phyloP scores from a whole-genome alignment of 2,888 invertebrate species.

The Pocota personata region DNA sequence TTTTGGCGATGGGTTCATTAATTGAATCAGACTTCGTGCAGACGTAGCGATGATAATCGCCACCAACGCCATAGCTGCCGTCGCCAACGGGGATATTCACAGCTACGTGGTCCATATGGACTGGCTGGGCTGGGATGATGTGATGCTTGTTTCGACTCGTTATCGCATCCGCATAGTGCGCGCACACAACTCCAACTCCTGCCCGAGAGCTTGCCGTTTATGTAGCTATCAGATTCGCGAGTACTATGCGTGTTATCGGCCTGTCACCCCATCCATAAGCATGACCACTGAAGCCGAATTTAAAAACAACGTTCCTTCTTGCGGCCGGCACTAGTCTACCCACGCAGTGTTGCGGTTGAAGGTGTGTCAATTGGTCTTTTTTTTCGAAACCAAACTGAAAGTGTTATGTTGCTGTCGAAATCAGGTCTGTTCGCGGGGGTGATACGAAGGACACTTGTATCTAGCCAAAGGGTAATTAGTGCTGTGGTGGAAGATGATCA shows the following conservation, averaged over 20 bases:
- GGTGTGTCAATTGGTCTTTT: neutral
- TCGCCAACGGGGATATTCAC: conserved; percentile 35
- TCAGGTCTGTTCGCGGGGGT: neutral
- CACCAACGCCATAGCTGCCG: neutral
- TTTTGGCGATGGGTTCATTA: neutral
- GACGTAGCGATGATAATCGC: neutral
- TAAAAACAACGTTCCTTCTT: conserved; percentile 30
- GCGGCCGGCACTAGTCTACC: conserved; percentile 4
- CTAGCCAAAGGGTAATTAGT: conserved; percentile 6
- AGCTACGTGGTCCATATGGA: conserved; percentile 44
- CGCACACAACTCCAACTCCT: conserved; percentile 6
- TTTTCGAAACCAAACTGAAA: neutral
- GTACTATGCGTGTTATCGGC: conserved; percentile 30
- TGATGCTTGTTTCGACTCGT: neutral
- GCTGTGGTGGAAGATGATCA: conserved; percentile 33
- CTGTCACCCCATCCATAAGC: conserved; percentile 20
- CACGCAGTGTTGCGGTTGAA: conserved; percentile 14
- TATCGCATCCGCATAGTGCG: conserved; percentile 18
- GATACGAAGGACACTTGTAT: conserved; percentile 9
- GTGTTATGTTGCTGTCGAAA: conserved; percentile 22
- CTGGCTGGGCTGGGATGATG: conserved; percentile 38
- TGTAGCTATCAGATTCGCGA: conserved; percentile 4
- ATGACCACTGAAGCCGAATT: conserved; percentile 11
- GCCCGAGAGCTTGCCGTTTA: neutral
- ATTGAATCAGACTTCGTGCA: neutral